Base-by-base conservation (phyloP, 2,888 invertebrate genomes). In the Pyrochroa serraticornis region DNA sequence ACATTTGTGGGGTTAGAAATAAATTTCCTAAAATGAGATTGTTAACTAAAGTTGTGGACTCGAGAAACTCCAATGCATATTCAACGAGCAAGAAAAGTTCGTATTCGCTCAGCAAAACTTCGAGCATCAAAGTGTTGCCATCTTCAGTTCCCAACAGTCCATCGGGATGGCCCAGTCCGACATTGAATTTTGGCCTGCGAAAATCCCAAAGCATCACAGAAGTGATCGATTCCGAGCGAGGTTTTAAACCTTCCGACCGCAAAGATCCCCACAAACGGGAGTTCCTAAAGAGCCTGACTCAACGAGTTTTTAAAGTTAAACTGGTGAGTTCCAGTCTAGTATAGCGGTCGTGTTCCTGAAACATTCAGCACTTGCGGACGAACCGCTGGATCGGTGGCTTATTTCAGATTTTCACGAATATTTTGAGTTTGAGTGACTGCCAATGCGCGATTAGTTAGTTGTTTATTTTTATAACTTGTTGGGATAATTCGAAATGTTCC, bases 221-320 rank as follows among this genome's bases (percentile, higher is more conserved):
- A 74, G 82, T 86, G 9, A 82, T 91, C 60, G 85, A 91, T 73
- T 86, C 85, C 47, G 84, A 85, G 63, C 83, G 92, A 31, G 92
- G 93, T 33, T 92, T 91, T 80, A 92, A 91, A 72, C 93, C 93
- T 1, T 93, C 93, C 1, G 93, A 94, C 79, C 85, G 87, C 78
- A 88, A 87, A 75, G 92, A 94, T 80, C 92, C 93, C 0, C 82
- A 82, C 67, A 93, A 93, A 80, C 87, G 87, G 76, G 87, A 88
- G 72, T 91, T 93, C 79, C 84, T 94, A 67, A 88, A 89, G 46
- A 87, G 86, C 75, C 84, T 94, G 76, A 92, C 92, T 74, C 86
- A 88, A 76, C 88, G 89, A 81, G 87, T 94, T 77, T 91, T 91
- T 79, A 91, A 90, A 83, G 85, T 90, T 81, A 87, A 88, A 79